phyloP scores from a whole-genome alignment of 2,797 vertebrate genomes.

The Eulemur coronatus region DNA sequence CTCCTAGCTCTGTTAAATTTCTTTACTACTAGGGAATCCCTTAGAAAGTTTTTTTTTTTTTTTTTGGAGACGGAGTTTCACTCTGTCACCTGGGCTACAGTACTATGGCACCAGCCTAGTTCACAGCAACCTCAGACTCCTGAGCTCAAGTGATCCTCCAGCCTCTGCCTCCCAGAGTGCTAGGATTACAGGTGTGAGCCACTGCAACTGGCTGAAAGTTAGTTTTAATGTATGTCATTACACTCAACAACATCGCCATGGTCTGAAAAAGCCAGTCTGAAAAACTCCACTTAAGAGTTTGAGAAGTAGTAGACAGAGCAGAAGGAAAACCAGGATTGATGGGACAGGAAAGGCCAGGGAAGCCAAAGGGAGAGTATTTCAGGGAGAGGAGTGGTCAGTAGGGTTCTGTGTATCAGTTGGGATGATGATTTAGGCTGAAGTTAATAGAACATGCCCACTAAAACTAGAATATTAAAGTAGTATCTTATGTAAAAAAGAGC shows the following conservation, averaged over 20 bases:
- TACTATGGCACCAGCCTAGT: too few species aligned
- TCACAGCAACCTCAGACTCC: too few species aligned
- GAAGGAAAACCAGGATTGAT: not conserved
- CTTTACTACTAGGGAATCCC: not conserved
- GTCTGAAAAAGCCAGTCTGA: not conserved
- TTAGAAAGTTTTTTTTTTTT: not conserved
- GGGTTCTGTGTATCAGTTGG: not conserved
- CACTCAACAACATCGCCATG: not conserved
- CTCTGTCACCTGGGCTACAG: too few species aligned
- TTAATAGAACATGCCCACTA: not conserved
- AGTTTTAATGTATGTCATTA: not conserved
- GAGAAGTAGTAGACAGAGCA: not conserved
- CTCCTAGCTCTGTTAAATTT: not conserved
- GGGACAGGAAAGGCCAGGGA: not conserved
- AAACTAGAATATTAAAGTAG: not conserved
- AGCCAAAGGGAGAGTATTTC: not conserved
- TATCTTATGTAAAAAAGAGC: not conserved
- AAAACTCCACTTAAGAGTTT: not conserved
- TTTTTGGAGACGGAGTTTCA: too few species aligned
- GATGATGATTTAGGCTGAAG: not conserved
- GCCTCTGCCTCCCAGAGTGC: too few species aligned
- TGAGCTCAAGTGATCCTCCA: too few species aligned
- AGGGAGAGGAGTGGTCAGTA: not conserved
- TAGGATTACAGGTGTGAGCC: too few species aligned
- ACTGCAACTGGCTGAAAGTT: not conserved